A percentile compares a stretch with the other conserved stretches of the same genome.
These are phyloP conservation scores for Zoanthus solanderi DNA, from an alignment of 92 coral and sea anemone genomes.

Conservation along the genomic window DNA sequence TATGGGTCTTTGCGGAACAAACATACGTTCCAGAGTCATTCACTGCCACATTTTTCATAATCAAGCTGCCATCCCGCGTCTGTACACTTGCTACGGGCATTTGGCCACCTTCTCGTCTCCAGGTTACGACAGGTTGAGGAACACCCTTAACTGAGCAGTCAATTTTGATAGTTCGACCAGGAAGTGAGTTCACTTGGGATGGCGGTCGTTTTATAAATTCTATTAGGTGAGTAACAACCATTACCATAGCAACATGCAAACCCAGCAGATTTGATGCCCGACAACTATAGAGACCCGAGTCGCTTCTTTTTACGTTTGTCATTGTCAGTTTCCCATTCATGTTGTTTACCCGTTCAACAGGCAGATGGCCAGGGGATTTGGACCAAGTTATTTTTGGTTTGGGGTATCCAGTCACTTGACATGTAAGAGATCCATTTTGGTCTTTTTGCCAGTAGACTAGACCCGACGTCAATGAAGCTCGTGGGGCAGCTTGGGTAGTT, in stretches of 20 bases:
- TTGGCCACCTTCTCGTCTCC: slow-evolving; percentile 14
- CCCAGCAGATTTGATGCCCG: slow-evolving; percentile 37
- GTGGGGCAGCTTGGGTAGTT: too few relatives aligned
- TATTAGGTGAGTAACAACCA: slow-evolving; percentile 12
- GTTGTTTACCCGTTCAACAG: neutral
- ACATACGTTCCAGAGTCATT: slow-evolving; percentile 11
- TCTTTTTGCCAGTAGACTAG: slow-evolving; percentile 46
- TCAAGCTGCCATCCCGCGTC: neutral
- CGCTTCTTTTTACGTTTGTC: neutral
- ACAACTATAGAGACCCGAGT: slow-evolving; percentile 37
- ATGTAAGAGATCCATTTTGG: slow-evolving; percentile 27
- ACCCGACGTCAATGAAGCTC: neutral
- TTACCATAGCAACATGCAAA: neutral
- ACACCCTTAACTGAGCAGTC: slow-evolving; percentile 10
- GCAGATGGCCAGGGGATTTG: slow-evolving; percentile 21
- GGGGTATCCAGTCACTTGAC: slow-evolving; percentile 57
- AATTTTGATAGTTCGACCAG: neutral
- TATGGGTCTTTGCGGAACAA: slow-evolving; percentile 2
- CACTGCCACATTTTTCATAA: neutral
- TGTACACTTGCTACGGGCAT: neutral
- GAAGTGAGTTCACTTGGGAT: neutral
- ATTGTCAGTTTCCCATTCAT: neutral
- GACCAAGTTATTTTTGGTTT: slow-evolving; percentile 55
- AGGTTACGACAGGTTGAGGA: slow-evolving; percentile 21
- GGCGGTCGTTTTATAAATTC: slow-evolving; percentile 22